phyloP scores from a whole-genome alignment of 2,797 vertebrate genomes.

The Coilia nasus region DNA sequence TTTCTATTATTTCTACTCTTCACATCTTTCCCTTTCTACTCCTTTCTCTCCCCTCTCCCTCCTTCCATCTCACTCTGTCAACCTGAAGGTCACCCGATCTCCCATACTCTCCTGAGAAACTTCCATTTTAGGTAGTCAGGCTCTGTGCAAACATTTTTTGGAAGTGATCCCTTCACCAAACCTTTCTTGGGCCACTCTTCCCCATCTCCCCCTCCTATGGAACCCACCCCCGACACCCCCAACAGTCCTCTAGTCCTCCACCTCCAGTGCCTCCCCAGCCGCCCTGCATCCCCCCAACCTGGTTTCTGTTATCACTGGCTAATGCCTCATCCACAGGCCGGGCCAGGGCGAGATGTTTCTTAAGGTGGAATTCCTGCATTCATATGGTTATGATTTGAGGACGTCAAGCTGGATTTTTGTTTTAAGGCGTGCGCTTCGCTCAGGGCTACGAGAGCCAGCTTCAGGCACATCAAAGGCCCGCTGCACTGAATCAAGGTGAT shows the following conservation, averaged over 20 bases:
- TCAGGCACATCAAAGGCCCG: slow-evolving; percentile 94
- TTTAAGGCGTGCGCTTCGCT: slow-evolving; percentile 80
- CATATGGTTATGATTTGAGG: slow-evolving; percentile 99
- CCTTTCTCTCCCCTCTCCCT: slow-evolving; percentile 46
- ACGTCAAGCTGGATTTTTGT: slow-evolving; percentile 87
- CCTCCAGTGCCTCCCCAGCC: slow-evolving; percentile 66
- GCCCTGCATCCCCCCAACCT: slow-evolving; percentile 83
- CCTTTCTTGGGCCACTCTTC: slow-evolving; percentile 54
- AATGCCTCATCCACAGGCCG: slow-evolving; percentile 88
- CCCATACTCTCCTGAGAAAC: slow-evolving; percentile 82
- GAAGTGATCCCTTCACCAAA: slow-evolving; percentile 78
- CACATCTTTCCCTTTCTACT: slow-evolving; percentile 18
- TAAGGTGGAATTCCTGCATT: slow-evolving; percentile 84
- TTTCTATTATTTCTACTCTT: slow-evolving; percentile 42
- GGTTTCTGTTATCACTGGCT: slow-evolving; percentile 97
- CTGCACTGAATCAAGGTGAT: slow-evolving; percentile 97
- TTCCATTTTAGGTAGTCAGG: slow-evolving; percentile 94
- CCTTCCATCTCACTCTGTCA: slow-evolving; percentile 74
- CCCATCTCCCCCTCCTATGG: slow-evolving; percentile 67
- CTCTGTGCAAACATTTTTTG: slow-evolving; percentile 75
- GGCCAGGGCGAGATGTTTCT: slow-evolving; percentile 78
- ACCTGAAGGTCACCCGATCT: slow-evolving; percentile 85
- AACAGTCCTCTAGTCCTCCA: slow-evolving; percentile 36
- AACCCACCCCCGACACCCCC: slow-evolving; percentile 54
- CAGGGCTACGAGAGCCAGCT: slow-evolving; percentile 85